A percentile compares a stretch with the other conserved stretches of the same genome.
Conservation (phyloP, 2,888 invertebrate species). For the Blomia tropicalis region DNA sequence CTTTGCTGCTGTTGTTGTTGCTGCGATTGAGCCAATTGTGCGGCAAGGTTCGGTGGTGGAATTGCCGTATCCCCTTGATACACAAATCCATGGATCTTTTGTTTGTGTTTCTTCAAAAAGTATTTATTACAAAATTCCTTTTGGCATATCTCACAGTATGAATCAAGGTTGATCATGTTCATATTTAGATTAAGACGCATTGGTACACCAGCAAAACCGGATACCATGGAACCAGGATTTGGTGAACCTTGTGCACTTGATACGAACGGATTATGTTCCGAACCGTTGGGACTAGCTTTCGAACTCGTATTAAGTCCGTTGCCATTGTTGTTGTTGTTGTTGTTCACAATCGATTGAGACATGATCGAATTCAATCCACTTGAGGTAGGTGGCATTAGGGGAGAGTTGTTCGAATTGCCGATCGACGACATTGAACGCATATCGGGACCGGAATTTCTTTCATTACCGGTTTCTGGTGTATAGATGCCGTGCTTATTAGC, state of each 20-base stretch:
- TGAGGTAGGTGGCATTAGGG: constrained; percentile 24
- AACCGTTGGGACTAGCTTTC: constrained; percentile 22
- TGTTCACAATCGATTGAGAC: neutral
- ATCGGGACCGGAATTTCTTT: constrained; percentile 6
- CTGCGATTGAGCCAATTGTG: constrained; percentile 3
- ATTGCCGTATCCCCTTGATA: constrained; percentile 39
- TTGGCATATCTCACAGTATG: constrained; percentile 89
- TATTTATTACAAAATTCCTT: constrained; percentile 98
- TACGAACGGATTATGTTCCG: neutral
- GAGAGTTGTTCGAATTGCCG: constrained; percentile 28
- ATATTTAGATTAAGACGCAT: neutral
- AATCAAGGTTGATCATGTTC: constrained; percentile 22
- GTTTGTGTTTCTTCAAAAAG: constrained; percentile 91
- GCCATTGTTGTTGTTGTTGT: neutral
- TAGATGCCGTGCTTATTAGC: constrained; percentile 93
- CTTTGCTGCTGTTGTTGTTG: neutral
- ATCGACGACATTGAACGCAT: constrained; percentile 27
- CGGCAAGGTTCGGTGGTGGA: constrained; percentile 11
- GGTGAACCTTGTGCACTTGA: neutral
- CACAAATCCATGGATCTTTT: constrained; percentile 68
- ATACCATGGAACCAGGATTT: constrained; percentile 65
- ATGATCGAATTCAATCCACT: neutral
- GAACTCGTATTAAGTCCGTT: neutral
- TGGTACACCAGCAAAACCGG: constrained; percentile 34
- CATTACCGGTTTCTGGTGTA: constrained; percentile 39